Evolutionary conservation across 2,888 invertebrate genomes (phyloP), one percentile per base, ranked within the genome.

Genomic region (Electrophaes corylata): DNA sequence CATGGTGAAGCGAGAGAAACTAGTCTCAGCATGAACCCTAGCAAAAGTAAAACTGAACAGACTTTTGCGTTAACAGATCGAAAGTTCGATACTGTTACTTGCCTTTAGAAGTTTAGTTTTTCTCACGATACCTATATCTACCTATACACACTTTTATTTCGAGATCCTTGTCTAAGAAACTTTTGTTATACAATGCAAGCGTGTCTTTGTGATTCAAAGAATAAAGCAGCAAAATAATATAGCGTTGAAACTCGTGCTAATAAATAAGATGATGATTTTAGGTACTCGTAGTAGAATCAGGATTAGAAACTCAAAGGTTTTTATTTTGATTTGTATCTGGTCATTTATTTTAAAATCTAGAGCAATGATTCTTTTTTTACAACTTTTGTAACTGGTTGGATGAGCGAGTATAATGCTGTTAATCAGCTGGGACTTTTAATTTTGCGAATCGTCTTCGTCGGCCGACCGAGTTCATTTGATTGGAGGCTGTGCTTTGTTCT

Each of bases 1-100:
- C 52, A 65, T 53, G 59, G 65, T 37, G 6, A 60, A 60, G 64
- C 37, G 11, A 60, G 62, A 63, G 65, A 62, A 64, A 64, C 63
- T 66, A 57, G 59, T 62, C 33, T 55, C 44, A 35, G 53, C 45
- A 51, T 59, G 67, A 64, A 48, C 59, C 48, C 65, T 53, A 70
- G 73, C 70, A 73, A 78, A 74, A 73, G 73, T 75, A 76, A 72
- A 75, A 71, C 70, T 60, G 65, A 71, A 60, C 54, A 49, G 41
- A 60, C 48, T 48, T 65, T 70, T 69, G 71, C 64, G 59, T 70
- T 71, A 64, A 57, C 16, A 57, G 75, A 76, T 75, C 70, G 78
- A 78, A 77, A 78, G 75, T 77, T 65, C 61, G 71, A 75, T 74
- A 71, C 59, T 66, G 70, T 67, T 60, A 46, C 50, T 51, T 43